Base-by-base conservation (phyloP, 2,888 invertebrate genomes). In the Ethmia dodecea region DNA sequence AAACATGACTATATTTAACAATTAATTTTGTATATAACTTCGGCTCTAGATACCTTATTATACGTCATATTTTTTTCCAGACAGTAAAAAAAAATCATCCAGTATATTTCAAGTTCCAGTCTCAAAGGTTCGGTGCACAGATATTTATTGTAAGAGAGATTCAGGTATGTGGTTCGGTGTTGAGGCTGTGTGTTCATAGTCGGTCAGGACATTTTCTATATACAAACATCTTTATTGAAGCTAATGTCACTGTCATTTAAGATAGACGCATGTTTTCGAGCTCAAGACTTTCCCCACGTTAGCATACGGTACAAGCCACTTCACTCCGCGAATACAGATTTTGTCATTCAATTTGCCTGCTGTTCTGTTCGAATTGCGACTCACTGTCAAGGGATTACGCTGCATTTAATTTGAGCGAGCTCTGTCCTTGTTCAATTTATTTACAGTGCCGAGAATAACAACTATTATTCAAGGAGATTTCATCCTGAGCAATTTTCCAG, bases 331-430 rank as follows among this genome's bases (percentile, higher is more conserved):
- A 38, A 49, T 44, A 47, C 43, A 49, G 53, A 47, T 54, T 52
- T 52, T 59, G 52, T 52, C 54, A 47, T 60, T 55, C 53, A 61
- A 60, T 55, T 59, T 59, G 43, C 48, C 45, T 54, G 45, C 22
- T 34, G 33, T 28, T 28, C 26, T 36, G 33, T 40, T 42, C 35
- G 27, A 52, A 36, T 45, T 43, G 46, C 39, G 37, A 49, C 47
- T 34, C 37, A 45, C 37, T 40, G 29, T 4, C 29, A 15, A 14
- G 22, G 22, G 27, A 31, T 39, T 42, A 54, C 44, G 50, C 33
- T 42, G 13, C 40, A 33, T 33, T 42, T 45, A 18, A 22, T 33
- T 25, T 30, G 30, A 33, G 20, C 38, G 34, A 31, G 14, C 24
- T 13, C 32, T 29, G 39, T 40, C 41, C 42, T 42, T 32, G 34